Evolutionary conservation across 2,888 invertebrate genomes (phyloP), one percentile per base, ranked within the genome.

Genomic region (Cantharis rustica): DNA sequence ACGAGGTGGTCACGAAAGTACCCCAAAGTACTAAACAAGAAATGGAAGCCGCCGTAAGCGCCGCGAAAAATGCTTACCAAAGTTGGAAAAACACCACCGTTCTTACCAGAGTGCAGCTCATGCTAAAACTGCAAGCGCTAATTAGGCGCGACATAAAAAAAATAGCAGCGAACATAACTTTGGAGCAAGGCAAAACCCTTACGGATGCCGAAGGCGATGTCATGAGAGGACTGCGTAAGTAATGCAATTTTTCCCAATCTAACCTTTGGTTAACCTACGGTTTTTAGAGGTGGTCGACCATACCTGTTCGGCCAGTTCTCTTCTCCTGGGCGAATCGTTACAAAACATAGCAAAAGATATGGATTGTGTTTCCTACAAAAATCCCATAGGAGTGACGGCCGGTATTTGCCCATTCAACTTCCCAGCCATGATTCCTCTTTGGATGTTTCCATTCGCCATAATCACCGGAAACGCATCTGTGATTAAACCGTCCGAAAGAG

Each of bases 371-470:
- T 96, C 97, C 10, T 95, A 96, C 87, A 94, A 97, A 82, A 90
- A 96, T 68, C 99, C 99, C 0, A 89, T 99, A 1, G 99, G 99
- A 63, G 96, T 98, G 1, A 95, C 95, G 16, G 97, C 95, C 84
- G 98, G 98, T 69, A 97, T 99, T 83, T 95, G 97, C n/a, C 98
- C 98, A 0, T 99, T 99, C 88, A 99, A 99, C 89, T 99, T 99
- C 89, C 99, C 99, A 0, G 99, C 99, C 27, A 99, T 99, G 99
- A 98, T 99, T 82, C 99, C 99, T 0, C 90, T 99, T 4, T 99
- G 99, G 99, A 95, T 95, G 92, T 95, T 95, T 91, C 95, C 96
- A 0, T 90, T 95, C 69, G 93, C 95, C 15, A 90, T 95, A 61
- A 94, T 96, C 7, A 96, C 98, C 72, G 99, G 99, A 68, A 99